These are phyloP conservation scores for Lottia gigantea DNA, from an alignment of 2,888 invertebrate species.

Conservation along the genomic window DNA sequence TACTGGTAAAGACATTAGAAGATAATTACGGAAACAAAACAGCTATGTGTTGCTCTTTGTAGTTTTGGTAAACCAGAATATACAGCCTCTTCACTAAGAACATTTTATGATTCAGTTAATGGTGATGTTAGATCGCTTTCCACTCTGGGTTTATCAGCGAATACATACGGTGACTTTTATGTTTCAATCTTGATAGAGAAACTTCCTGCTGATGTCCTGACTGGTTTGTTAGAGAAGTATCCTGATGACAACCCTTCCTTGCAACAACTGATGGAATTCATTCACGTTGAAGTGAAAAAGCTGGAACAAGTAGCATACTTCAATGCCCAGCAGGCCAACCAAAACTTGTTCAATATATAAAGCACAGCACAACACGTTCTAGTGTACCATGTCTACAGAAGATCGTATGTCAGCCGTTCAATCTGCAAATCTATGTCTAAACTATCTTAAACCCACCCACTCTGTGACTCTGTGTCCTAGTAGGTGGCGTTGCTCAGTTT, in stretches of 20 bases:
- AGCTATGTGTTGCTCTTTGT: not conserved
- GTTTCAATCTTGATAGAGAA: not conserved
- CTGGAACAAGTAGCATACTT: no score
- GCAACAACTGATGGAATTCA: no score
- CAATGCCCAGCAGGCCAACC: not conserved
- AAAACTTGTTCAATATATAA: not conserved
- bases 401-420: no score
- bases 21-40: slow-evolving; percentile 10
- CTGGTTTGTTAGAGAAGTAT: not conserved
- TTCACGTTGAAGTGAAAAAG: no score
- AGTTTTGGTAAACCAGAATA: not conserved
- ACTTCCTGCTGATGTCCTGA: not conserved
- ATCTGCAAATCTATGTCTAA: no score
- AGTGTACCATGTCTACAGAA: no score
- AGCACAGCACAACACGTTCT: no score
- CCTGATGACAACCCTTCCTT: not conserved
- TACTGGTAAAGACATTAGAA: not conserved
- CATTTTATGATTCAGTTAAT: not conserved
- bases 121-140: slow-evolving; percentile 1
- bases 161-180: not conserved
- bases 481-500: not conserved
- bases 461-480: no score
- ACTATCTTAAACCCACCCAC: no score
- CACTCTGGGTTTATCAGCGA: not conserved
- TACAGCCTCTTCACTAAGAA: not conserved